Conservation (phyloP, 2,888 invertebrate genomes). For the Anthrax anthrax region DNA sequence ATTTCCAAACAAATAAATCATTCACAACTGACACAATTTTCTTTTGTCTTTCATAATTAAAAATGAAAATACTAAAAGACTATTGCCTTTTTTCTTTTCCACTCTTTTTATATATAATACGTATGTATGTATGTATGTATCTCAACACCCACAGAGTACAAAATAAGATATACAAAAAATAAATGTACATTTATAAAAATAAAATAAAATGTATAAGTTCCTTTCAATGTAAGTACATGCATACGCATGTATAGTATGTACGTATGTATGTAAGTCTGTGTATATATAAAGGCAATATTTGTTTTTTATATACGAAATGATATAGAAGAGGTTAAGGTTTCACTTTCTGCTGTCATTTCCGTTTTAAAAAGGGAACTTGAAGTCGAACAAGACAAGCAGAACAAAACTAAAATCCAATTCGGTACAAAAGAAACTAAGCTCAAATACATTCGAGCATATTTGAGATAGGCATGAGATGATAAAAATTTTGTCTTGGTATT, state of each 20-base stretch:
- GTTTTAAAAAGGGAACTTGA: slow-evolving; percentile 18
- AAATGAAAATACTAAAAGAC: slow-evolving; percentile 14
- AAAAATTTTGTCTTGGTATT: slow-evolving; percentile 9
- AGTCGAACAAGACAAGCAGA: slow-evolving; percentile 13
- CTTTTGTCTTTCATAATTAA: slow-evolving; percentile 33
- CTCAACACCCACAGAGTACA: not conserved
- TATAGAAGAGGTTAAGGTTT: slow-evolving; percentile 8
- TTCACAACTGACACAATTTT: slow-evolving; percentile 32
- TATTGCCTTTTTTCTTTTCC: not conserved
- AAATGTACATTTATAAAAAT: not conserved
- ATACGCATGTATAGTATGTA: not conserved
- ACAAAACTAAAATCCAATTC: slow-evolving; percentile 9
- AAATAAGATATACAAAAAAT: not conserved
- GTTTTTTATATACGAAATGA: not conserved
- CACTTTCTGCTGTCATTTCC: slow-evolving; percentile 28
- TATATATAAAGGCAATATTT: not conserved
- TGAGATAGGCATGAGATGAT: not conserved
- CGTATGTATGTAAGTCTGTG: not conserved
- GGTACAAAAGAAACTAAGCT: slow-evolving; percentile 1
- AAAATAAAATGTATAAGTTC: not conserved
- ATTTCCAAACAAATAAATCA: slow-evolving; percentile 34
- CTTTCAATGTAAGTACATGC: not conserved
- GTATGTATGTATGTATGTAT: no score
- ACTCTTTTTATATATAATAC: not conserved
- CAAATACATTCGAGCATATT: not conserved